Conservation (phyloP, 2,113 vertebrate genomes). For the Noturus placidus region DNA sequence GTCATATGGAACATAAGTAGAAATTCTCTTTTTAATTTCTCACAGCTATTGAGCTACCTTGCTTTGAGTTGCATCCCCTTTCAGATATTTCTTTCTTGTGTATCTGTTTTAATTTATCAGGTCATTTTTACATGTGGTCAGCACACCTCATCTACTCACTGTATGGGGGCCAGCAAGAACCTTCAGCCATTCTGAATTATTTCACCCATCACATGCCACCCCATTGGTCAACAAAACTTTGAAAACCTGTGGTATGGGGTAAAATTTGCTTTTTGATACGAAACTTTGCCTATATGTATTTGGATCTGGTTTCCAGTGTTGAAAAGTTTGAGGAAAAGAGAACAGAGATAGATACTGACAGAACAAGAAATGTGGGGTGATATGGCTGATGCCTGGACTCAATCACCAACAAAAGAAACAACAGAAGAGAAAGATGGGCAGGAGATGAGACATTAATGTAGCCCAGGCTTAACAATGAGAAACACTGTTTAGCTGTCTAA, state of each 20-base stretch:
- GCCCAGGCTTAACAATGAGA: too few relatives aligned
- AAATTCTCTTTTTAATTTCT: not conserved
- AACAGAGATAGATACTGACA: constrained; percentile 26
- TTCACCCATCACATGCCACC: constrained; percentile 40
- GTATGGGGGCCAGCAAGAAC: constrained; percentile 32
- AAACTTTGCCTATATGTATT: constrained; percentile 26
- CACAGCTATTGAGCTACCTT: not conserved
- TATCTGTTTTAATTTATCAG: constrained; percentile 45
- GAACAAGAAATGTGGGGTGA: constrained; percentile 8
- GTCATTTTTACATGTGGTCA: constrained; percentile 42
- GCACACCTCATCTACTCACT: constrained; percentile 45
- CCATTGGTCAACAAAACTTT: constrained; percentile 33
- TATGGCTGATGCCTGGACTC: constrained; percentile 3
- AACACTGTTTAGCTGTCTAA: too few relatives aligned
- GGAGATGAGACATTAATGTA: constrained; percentile 3
- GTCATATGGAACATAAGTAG: constrained; percentile 20
- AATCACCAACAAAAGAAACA: not conserved
- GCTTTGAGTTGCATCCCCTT: constrained; percentile 14
- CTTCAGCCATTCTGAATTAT: constrained; percentile 26
- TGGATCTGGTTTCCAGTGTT: constrained; percentile 8
- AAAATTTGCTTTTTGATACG: constrained; percentile 12
- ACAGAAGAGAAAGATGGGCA: not conserved
- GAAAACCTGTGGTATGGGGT: not conserved
- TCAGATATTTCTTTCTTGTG: not conserved
- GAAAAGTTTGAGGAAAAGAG: constrained; percentile 17